Evolutionary conservation across 2,797 vertebrate species (phyloP).

Genomic region (Cynopterus sphinx): DNA sequence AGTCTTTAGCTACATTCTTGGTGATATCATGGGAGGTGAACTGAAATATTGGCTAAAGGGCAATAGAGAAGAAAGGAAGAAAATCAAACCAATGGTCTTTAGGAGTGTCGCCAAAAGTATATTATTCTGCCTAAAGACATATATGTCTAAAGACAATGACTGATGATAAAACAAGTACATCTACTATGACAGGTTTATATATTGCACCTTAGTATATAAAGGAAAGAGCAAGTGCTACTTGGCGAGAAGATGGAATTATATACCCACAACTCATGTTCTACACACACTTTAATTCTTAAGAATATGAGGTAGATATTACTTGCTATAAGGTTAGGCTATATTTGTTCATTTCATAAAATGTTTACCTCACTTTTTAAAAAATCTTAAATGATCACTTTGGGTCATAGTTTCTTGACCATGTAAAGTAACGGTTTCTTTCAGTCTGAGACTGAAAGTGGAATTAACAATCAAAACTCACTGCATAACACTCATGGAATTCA

Average conservation of each 20-base stretch:
- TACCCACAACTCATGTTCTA: background rate
- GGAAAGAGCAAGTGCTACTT: background rate
- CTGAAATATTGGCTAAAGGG: conserved; percentile 24
- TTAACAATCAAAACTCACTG: background rate
- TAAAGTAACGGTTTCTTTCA: conserved; percentile 11
- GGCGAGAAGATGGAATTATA: background rate
- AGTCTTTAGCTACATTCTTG: conserved; percentile 64
- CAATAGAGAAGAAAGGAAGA: conserved; percentile 40
- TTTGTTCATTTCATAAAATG: background rate
- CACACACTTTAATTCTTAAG: background rate
- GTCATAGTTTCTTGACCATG: background rate
- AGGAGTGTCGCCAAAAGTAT: background rate
- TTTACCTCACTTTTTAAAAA: background rate
- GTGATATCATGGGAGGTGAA: background rate
- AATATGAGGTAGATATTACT: background rate
- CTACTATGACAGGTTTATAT: background rate
- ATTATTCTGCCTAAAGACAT: background rate
- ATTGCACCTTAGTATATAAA: background rate
- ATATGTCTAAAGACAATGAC: background rate
- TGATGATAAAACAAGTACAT: background rate
- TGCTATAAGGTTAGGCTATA: background rate
- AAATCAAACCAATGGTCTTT: background rate
- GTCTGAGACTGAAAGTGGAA: background rate
- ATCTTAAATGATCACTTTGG: background rate
- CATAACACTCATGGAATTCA: background rate